Percentiles rank a stretch among this genome's conserved stretches.
phyloP scores from a whole-genome alignment of 1,140 invertebrate genomes.

The Coboldia fuscipes region DNA sequence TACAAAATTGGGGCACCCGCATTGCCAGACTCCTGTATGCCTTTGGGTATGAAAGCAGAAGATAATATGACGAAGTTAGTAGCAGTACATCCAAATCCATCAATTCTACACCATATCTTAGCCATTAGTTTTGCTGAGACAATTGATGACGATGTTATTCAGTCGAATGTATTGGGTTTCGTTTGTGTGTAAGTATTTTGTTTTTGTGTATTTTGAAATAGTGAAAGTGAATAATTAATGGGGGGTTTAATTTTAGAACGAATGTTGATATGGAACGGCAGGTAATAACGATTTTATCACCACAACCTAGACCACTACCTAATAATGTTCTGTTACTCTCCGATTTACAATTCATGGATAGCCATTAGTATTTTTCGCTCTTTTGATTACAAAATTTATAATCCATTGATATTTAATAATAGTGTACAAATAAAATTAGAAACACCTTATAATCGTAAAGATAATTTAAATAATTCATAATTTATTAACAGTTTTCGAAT shows the following conservation, averaged over 20 bases:
- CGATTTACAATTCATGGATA: conserved; percentile 77
- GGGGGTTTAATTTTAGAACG: conserved; percentile 61
- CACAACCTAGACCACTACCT: conserved; percentile 76
- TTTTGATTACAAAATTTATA: too few species aligned
- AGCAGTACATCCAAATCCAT: conserved; percentile 45
- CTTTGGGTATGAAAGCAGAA: conserved; percentile 80
- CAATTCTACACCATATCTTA: conserved; percentile 70
- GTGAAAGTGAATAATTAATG: conserved; percentile 2
- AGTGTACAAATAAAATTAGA: too few species aligned
- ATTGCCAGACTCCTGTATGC: conserved; percentile 84
- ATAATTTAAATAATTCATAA: too few species aligned
- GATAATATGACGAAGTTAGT: conserved; percentile 87
- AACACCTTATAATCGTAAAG: too few species aligned
- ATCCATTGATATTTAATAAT: too few species aligned
- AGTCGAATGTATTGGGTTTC: conserved; percentile 79
- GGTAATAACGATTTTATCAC: conserved; percentile 71
- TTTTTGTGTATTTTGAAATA: background rate
- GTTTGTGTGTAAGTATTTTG: conserved; percentile 69
- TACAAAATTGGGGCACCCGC: conserved; percentile 89
- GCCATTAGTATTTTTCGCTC: conserved; percentile 32
- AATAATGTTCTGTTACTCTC: conserved; percentile 58
- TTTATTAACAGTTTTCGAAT: too few species aligned
- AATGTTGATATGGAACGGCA: conserved; percentile 75
- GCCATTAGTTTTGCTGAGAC: conserved; percentile 63
- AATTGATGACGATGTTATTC: conserved; percentile 60